A percentile compares a stretch with the other conserved stretches of the same genome.
phyloP scores from a whole-genome alignment of 2,888 invertebrate genomes.

The Heliconius sara region DNA sequence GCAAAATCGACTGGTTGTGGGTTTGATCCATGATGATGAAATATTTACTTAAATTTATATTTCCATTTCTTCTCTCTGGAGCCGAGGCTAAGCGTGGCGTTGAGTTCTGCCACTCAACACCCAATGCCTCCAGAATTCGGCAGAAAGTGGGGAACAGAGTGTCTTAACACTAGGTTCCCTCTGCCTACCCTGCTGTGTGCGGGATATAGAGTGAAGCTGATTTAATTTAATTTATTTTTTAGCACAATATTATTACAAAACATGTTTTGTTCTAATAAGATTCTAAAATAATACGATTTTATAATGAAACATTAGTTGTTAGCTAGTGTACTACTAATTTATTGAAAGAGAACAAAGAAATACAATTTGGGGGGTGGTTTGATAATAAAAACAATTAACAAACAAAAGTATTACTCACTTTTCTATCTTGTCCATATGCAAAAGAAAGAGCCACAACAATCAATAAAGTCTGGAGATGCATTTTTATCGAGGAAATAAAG shows the following conservation, averaged over 20 bases:
- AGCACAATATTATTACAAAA: not conserved
- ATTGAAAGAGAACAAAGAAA: constrained; percentile 31
- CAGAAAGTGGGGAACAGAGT: no score
- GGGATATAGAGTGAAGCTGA: no score
- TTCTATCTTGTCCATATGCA: constrained; percentile 67
- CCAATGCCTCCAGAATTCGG: no score
- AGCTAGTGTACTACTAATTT: not conserved
- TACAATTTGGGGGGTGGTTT: constrained; percentile 25
- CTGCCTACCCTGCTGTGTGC: no score
- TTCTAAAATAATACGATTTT: no score
- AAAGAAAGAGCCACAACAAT: constrained; percentile 58
- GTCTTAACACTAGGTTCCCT: no score
- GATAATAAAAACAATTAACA: constrained; percentile 34
- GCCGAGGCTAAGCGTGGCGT: no score
- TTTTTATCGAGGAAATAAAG: constrained; percentile 64
- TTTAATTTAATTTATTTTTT: not conserved
- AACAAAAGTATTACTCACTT: constrained; percentile 57
- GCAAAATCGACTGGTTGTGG: no score
- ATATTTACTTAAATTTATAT: no score
- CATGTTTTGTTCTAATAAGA: not conserved
- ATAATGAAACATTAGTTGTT: not conserved
- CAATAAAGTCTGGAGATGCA: constrained; percentile 59
- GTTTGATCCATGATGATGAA: no score
- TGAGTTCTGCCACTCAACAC: no score
- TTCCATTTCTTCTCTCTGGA: no score